These are phyloP conservation scores for Falcaria lacertinaria DNA, from an alignment of 2,888 invertebrate species.

Conservation along the genomic window DNA sequence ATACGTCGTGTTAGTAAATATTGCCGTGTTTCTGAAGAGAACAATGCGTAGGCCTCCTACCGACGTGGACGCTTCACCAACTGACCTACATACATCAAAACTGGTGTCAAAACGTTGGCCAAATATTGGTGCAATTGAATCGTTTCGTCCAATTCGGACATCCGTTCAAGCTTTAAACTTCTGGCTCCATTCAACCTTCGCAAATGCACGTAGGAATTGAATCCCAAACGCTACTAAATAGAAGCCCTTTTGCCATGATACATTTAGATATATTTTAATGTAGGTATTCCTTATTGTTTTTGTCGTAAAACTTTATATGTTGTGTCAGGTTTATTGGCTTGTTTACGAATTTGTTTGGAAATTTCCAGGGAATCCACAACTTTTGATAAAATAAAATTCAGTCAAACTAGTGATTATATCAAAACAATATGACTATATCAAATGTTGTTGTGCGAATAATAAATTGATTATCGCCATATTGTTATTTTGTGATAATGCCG, in stretches of 20 bases:
- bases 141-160: conserved; percentile 10
- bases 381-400: background rate
- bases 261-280: background rate
- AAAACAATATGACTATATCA: too few species aligned
- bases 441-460: too few species aligned
- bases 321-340: conserved; percentile 1
- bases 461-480: too few species aligned
- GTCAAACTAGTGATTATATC: too few species aligned
- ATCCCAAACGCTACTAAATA: background rate
- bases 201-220: background rate
- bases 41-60: conserved; percentile 48
- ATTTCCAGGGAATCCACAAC: background rate
- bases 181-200: conserved; percentile 12
- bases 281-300: background rate
- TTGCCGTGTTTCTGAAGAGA: conserved; percentile 41
- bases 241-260: background rate
- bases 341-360: conserved; percentile 2
- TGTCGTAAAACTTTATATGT: background rate
- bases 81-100: conserved; percentile 18
- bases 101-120: conserved; percentile 6
- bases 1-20: conserved; percentile 58
- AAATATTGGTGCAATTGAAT: conserved; percentile 7
- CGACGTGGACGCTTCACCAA: conserved; percentile 10
- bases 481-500: too few species aligned
- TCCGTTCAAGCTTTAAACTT: too few species aligned